A percentile compares a stretch with the other conserved stretches of the same genome.
phyloP scores from a whole-genome alignment of 2,888 invertebrate genomes.

The Scaeva pyrastri region DNA sequence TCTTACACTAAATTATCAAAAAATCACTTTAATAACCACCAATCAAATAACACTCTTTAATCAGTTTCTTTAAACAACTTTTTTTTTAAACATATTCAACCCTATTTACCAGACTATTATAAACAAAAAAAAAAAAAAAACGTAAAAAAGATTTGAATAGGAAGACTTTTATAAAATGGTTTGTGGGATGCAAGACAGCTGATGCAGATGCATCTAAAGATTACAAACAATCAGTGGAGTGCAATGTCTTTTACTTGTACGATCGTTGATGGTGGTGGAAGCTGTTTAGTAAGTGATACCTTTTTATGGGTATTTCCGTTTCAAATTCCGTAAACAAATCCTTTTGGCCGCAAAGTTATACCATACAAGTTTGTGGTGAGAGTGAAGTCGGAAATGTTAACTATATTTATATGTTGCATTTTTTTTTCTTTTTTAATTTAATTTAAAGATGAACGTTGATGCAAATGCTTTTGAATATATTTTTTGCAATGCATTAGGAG shows the following conservation, averaged over 20 bases:
- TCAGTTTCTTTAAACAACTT: too few species aligned
- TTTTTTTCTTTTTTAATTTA: too few species aligned
- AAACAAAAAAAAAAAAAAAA: too few species aligned
- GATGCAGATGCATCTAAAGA: not conserved
- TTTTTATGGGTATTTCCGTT: constrained; percentile 19
- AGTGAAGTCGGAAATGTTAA: constrained; percentile 8
- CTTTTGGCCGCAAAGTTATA: not conserved
- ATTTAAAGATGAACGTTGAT: too few species aligned
- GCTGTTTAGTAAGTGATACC: constrained; percentile 4
- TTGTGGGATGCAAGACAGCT: not conserved
- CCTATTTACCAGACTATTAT: not conserved
- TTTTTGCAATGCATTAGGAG: too few species aligned
- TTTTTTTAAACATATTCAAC: not conserved
- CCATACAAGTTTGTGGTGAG: not conserved
- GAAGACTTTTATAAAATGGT: not conserved
- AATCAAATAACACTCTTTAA: too few species aligned
- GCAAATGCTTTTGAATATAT: too few species aligned
- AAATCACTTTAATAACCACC: too few species aligned
- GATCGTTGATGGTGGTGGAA: too few species aligned
- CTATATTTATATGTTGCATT: too few species aligned
- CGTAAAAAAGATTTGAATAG: not conserved
- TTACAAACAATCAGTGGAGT: not conserved
- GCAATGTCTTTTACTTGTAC: constrained; percentile 23
- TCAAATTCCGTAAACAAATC: constrained; percentile 33
- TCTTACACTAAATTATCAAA: too few species aligned